phyloP scores from a whole-genome alignment of 2,113 vertebrate genomes.

The Psilopogon haemacephalus region DNA sequence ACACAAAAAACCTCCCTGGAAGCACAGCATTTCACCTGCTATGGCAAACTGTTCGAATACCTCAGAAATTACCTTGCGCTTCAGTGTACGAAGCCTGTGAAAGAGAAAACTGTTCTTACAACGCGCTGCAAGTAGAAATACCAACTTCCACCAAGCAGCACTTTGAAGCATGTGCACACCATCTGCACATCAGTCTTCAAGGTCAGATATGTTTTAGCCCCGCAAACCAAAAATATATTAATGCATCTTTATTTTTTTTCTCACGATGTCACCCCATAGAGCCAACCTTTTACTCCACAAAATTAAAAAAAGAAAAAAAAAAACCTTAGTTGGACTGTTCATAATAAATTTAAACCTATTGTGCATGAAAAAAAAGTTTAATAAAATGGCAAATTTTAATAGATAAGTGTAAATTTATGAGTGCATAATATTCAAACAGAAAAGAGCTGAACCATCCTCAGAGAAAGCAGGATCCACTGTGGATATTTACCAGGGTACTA shows the following conservation, averaged over 20 bases:
- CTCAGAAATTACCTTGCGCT: conserved; percentile 22
- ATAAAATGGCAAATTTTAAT: conserved; percentile 83
- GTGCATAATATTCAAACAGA: conserved; percentile 76
- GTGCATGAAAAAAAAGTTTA: conserved; percentile 76
- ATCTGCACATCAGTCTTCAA: conserved; percentile 56
- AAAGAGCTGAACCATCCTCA: conserved; percentile 82
- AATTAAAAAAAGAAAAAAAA: conserved; percentile 47
- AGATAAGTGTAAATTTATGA: conserved; percentile 77
- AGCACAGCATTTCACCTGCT: conserved; percentile 64
- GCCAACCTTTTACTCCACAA: conserved; percentile 64
- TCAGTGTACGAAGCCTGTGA: not conserved
- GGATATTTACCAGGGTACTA: conserved; percentile 24
- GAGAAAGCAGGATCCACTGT: conserved; percentile 74
- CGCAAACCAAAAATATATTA: conserved; percentile 73
- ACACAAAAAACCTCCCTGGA: conserved; percentile 46
- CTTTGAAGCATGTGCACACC: conserved; percentile 56
- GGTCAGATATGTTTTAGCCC: conserved; percentile 64
- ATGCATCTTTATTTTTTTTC: conserved; percentile 66
- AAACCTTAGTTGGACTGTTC: conserved; percentile 56
- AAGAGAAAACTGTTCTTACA: not conserved
- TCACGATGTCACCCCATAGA: conserved; percentile 72
- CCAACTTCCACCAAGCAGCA: conserved; percentile 27
- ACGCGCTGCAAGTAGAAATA: conserved; percentile 41
- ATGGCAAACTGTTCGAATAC: conserved; percentile 40
- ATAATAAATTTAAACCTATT: conserved; percentile 71